phyloP scores from a whole-genome alignment of 2,113 vertebrate species.

The Psephotus haematonotus region DNA sequence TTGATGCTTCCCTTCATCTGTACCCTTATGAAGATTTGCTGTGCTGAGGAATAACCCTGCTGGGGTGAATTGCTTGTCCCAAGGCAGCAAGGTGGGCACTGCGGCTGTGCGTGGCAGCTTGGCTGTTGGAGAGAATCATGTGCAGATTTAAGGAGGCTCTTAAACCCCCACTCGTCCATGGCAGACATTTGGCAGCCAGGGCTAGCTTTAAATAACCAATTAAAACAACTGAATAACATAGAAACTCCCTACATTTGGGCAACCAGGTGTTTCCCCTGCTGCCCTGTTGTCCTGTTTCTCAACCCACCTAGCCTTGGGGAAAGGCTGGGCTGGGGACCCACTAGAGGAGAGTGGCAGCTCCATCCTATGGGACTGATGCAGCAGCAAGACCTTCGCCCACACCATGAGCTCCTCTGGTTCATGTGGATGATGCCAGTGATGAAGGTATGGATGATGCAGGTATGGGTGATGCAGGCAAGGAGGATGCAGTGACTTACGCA shows the following conservation, averaged over 20 bases:
- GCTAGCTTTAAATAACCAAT: not conserved
- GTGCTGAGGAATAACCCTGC: not conserved
- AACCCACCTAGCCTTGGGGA: not conserved
- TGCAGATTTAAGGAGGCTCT: not conserved
- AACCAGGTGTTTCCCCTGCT: not conserved
- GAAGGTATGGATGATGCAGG: not conserved
- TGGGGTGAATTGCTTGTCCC: not conserved
- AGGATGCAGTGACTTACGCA: rapidly evolving
- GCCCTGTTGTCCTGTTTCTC: rapidly evolving
- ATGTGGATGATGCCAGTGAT: not conserved
- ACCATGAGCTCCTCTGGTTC: too few species aligned
- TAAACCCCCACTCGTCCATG: not conserved
- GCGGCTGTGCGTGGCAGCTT: rapidly evolving
- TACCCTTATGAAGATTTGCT: rapidly evolving
- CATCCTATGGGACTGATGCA: not conserved
- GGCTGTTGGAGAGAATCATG: rapidly evolving
- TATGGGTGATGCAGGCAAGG: not conserved
- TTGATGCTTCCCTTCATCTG: rapidly evolving
- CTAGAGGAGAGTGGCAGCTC: not conserved
- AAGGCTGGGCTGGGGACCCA: not conserved
- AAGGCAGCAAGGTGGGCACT: not conserved
- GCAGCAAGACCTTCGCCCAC: not conserved
- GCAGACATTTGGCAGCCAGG: not conserved
- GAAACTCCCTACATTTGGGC: not conserved
- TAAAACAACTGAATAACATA: not conserved